phyloP scores from a whole-genome alignment of 2,797 vertebrate species.

The Otolemur crassicaudatus region DNA sequence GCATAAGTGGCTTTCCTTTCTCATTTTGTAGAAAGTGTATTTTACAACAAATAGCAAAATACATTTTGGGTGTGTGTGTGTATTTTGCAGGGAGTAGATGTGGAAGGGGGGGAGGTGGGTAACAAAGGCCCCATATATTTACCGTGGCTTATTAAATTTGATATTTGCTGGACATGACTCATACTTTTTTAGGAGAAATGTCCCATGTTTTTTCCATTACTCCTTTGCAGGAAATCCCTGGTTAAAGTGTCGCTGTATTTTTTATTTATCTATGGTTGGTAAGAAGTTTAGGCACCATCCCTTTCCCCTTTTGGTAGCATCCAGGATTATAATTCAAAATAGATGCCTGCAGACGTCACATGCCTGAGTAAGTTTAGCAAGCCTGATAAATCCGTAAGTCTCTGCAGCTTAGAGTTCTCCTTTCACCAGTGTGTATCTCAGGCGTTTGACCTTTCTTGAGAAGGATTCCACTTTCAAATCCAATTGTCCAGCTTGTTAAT shows the following conservation, averaged over 20 bases:
- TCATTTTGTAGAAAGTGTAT: background rate
- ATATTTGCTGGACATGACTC: background rate
- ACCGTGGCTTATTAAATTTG: background rate
- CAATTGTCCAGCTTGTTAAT: background rate
- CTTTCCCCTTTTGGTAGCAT: conserved; percentile 43
- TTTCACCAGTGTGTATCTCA: background rate
- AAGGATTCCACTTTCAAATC: conserved; percentile 50
- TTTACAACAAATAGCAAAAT: conserved; percentile 41
- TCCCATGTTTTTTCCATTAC: background rate
- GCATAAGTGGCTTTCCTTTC: conserved; percentile 45
- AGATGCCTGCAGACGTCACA: conserved; percentile 5
- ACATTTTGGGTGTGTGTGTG: background rate
- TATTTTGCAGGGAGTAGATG: background rate
- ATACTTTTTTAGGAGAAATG: background rate
- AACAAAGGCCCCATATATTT: background rate
- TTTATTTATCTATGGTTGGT: background rate
- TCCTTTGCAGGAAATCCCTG: conserved; percentile 67
- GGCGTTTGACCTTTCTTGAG: conserved; percentile 5
- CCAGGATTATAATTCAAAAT: conserved; percentile 70
- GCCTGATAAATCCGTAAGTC: conserved; percentile 40
- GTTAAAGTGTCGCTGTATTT: conserved; percentile 19
- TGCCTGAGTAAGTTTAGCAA: conserved; percentile 64
- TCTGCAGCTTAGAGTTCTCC: background rate
- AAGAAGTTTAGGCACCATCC: conserved; percentile 45
- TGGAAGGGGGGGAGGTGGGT: background rate